Percentiles rank a stretch among this genome's conserved stretches.
Evolutionary conservation across 2,797 vertebrate species (phyloP).

Genomic region (Phalanger gymnotis): DNA sequence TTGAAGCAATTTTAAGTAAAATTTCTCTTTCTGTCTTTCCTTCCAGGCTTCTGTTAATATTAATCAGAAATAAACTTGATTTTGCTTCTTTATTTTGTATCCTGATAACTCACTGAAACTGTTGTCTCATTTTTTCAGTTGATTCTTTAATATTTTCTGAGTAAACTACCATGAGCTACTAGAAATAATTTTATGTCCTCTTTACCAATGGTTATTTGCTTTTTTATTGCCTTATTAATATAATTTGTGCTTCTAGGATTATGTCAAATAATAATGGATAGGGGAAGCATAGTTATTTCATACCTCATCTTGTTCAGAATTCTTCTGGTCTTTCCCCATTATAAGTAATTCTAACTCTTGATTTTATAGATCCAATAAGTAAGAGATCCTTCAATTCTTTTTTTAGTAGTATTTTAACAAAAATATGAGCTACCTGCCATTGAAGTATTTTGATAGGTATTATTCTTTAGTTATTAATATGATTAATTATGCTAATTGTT

Average conservation of each 20-base stretch:
- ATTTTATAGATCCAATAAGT: no score
- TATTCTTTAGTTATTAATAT: background rate
- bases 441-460: background rate
- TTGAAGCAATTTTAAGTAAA: background rate
- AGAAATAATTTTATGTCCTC: background rate
- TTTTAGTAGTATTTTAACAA: background rate
- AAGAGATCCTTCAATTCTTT: background rate
- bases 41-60: background rate
- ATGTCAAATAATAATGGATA: background rate
- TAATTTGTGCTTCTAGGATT: background rate
- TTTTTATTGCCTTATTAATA: background rate
- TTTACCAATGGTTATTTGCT: background rate
- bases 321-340: background rate
- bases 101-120: background rate
- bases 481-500: background rate
- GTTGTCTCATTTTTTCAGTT: background rate
- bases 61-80: background rate
- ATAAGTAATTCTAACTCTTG: background rate
- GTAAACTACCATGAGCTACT: background rate
- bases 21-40: background rate
- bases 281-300: background rate
- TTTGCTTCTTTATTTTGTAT: background rate
- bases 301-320: background rate
- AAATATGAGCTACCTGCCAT: background rate
- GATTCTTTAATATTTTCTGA: background rate